These are phyloP conservation scores for Petrosia ficiformis DNA, from an alignment of 37 sponge, comb jelly and placozoan species.

Conservation along the genomic window DNA sequence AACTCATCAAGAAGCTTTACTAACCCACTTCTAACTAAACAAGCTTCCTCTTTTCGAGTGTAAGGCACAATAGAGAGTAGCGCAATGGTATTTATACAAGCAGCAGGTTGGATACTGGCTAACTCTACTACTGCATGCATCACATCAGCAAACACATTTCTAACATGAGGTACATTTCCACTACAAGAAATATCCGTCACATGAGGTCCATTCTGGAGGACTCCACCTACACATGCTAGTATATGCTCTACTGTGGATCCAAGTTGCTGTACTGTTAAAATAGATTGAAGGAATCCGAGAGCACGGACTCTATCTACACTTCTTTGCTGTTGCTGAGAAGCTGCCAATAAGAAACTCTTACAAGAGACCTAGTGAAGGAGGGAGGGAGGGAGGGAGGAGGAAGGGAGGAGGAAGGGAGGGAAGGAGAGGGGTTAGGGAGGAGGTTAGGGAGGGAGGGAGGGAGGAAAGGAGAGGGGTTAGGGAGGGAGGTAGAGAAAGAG, in stretches of 20 bases:
- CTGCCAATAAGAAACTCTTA: slow-evolving; percentile 75
- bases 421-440: too few species aligned
- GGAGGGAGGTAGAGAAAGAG: too few species aligned
- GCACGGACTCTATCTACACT: slow-evolving; percentile 69
- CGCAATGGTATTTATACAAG: slow-evolving; percentile 85
- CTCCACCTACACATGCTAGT: slow-evolving; percentile 52
- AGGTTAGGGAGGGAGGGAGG: too few species aligned
- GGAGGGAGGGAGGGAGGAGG: not conserved
- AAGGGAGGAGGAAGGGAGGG: not conserved
- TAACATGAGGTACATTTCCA: slow-evolving; percentile 56
- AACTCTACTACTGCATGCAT: slow-evolving; percentile 73
- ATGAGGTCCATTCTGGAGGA: slow-evolving; percentile 51
- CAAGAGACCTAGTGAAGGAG: slow-evolving; percentile 55
- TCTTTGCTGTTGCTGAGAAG: slow-evolving; percentile 61
- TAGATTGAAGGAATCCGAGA: slow-evolving; percentile 73
- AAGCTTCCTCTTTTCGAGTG: slow-evolving; percentile 77
- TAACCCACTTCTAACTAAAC: slow-evolving; percentile 83
- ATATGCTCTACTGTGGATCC: slow-evolving; percentile 62
- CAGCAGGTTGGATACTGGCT: slow-evolving; percentile 68
- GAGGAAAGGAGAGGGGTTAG: too few species aligned
- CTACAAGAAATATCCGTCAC: slow-evolving; percentile 54
- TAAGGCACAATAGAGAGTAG: slow-evolving; percentile 80
- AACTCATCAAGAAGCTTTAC: slow-evolving; percentile 84
- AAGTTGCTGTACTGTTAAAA: slow-evolving; percentile 48
- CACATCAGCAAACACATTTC: slow-evolving; percentile 69